Evolutionary conservation across 2,113 vertebrate species (phyloP).

Genomic region (Sapajus apella): DNA sequence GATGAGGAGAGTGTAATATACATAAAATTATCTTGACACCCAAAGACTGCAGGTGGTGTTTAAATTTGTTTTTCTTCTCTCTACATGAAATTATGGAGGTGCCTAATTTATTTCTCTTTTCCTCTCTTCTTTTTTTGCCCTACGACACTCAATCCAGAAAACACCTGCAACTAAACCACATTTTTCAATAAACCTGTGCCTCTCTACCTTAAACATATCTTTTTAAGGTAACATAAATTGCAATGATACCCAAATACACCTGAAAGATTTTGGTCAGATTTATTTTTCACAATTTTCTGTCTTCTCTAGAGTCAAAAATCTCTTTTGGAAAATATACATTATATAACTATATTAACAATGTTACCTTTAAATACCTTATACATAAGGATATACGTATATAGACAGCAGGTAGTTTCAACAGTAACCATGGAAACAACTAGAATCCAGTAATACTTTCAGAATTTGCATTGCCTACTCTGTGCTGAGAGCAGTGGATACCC

Average conservation of each 20-base stretch:
- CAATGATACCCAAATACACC: background rate
- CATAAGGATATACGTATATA: background rate
- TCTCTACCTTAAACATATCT: background rate
- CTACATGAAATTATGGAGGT: constrained; percentile 3
- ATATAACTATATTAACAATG: constrained; percentile 58
- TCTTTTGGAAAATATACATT: constrained; percentile 23
- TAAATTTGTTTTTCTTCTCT: constrained; percentile 56
- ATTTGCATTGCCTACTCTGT: background rate
- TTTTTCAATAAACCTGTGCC: background rate
- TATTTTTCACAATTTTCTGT: background rate
- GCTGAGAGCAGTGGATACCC: background rate
- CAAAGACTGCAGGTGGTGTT: background rate
- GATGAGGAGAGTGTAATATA: background rate
- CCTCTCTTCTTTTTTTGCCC: constrained; percentile 18
- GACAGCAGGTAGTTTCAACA: background rate
- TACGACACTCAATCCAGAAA: constrained; percentile 32
- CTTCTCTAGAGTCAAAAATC: constrained; percentile 34
- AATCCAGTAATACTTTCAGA: background rate
- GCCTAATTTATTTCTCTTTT: constrained; percentile 60
- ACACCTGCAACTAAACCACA: constrained; percentile 21
- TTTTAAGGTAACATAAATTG: constrained; percentile 26
- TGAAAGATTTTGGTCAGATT: background rate
- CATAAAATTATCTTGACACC: constrained; percentile 52
- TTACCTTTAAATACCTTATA: constrained; percentile 29
- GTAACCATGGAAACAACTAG: constrained; percentile 48